phyloP scores from a whole-genome alignment of 2,888 invertebrate species.

The Sycophila texana region DNA sequence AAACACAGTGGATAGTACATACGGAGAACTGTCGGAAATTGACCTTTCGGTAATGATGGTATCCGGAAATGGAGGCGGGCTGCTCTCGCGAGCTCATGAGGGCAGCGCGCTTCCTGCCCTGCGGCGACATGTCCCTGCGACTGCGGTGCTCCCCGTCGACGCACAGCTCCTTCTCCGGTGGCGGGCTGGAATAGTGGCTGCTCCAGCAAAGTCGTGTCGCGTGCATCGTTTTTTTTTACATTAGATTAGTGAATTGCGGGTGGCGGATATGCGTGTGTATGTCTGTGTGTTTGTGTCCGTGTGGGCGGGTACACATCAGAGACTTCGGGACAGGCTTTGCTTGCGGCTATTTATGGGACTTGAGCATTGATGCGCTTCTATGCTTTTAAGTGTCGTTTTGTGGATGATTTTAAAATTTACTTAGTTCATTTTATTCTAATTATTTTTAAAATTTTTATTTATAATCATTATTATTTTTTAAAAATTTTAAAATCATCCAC shows the following conservation, averaged over 20 bases:
- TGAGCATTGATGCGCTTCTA: not conserved
- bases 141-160: slow-evolving; percentile 83
- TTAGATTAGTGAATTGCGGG: not conserved
- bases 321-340: not conserved
- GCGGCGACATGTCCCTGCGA: slow-evolving; percentile 90
- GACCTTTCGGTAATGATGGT: slow-evolving; percentile 75
- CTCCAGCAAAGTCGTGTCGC: slow-evolving; percentile 62
- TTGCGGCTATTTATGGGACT: not conserved
- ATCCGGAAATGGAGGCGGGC: slow-evolving; percentile 72
- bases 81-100: slow-evolving; percentile 81
- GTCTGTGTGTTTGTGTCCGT: not conserved
- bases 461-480: no score
- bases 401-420: no score
- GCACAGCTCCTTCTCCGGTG: slow-evolving; percentile 77
- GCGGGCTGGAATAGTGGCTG: slow-evolving; percentile 76
- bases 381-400: not conserved
- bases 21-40: slow-evolving; percentile 55
- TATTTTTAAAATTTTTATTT: no score
- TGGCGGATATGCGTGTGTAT: no score
- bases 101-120: slow-evolving; percentile 83
- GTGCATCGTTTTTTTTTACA: slow-evolving; percentile 7
- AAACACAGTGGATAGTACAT: slow-evolving; percentile 34
- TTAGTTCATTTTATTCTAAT: no score
- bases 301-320: not conserved
- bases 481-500: no score